phyloP scores from a whole-genome alignment of 2,888 invertebrate species.

The Sialis lutaria region DNA sequence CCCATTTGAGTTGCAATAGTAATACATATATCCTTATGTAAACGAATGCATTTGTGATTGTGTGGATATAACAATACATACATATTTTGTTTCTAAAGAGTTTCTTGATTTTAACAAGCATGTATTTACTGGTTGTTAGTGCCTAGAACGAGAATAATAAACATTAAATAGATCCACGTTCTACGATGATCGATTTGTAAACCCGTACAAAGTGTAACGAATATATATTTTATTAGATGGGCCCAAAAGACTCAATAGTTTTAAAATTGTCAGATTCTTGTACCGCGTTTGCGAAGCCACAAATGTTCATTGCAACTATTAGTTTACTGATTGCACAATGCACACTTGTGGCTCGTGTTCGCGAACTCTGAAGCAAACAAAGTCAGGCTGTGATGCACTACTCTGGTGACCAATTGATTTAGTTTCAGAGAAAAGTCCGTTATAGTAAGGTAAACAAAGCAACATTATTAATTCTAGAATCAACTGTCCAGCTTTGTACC shows the following conservation, averaged over 20 bases:
- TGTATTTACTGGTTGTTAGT: conserved; percentile 1
- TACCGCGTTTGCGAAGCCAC: no score
- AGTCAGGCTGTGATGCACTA: conserved; percentile 34
- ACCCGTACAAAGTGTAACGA: background rate
- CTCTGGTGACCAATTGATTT: conserved; percentile 25
- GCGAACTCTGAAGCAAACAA: conserved; percentile 17
- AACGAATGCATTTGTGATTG: no score
- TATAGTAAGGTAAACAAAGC: background rate
- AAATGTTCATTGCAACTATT: no score
- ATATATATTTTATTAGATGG: conserved; percentile 1
- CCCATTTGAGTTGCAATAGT: no score
- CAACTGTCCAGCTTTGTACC: conserved; percentile 4
- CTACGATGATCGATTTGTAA: background rate
- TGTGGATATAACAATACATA: no score
- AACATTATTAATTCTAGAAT: conserved; percentile 1
- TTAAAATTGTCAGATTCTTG: background rate
- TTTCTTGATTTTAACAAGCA: background rate
- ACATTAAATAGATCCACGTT: background rate
- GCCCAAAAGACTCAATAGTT: conserved; percentile 2
- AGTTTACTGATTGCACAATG: no score
- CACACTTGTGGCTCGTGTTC: no score
- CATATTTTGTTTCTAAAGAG: no score
- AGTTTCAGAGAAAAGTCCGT: conserved; percentile 19
- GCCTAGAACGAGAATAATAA: background rate
- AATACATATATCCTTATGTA: no score